Evolutionary conservation across 2,113 vertebrate genomes (phyloP).

Genomic region (Pachyramphus minor): DNA sequence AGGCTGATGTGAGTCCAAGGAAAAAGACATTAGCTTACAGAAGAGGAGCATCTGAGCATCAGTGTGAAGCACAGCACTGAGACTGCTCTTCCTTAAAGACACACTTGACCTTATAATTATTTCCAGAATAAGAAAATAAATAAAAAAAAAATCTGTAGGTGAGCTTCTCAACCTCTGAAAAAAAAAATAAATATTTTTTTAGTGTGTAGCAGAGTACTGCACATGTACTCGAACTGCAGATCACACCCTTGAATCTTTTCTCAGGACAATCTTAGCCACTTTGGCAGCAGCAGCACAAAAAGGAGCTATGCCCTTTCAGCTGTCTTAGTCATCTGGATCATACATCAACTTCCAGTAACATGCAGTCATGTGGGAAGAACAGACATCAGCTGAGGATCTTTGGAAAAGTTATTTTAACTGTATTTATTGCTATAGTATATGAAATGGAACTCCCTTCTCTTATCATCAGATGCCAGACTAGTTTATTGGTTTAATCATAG

Average conservation of each 20-base stretch:
- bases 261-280: background rate
- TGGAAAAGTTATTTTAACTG: background rate
- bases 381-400: background rate
- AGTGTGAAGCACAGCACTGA: background rate
- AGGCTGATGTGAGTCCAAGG: background rate
- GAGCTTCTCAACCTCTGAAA: background rate
- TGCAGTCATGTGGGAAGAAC: background rate
- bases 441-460: background rate
- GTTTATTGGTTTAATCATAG: background rate
- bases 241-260: background rate
- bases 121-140: background rate
- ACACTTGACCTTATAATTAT: background rate
- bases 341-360: background rate
- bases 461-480: background rate
- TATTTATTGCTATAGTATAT: background rate
- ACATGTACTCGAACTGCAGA: background rate
- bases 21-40: background rate
- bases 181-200: background rate
- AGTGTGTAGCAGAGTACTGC: background rate
- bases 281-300: background rate
- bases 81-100: background rate
- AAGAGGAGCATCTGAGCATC: background rate
- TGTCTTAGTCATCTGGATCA: background rate
- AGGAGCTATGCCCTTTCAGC: background rate
- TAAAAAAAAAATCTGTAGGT: background rate